Conservation (phyloP, 2,888 invertebrate genomes). For the Habrosyne pyritoides region DNA sequence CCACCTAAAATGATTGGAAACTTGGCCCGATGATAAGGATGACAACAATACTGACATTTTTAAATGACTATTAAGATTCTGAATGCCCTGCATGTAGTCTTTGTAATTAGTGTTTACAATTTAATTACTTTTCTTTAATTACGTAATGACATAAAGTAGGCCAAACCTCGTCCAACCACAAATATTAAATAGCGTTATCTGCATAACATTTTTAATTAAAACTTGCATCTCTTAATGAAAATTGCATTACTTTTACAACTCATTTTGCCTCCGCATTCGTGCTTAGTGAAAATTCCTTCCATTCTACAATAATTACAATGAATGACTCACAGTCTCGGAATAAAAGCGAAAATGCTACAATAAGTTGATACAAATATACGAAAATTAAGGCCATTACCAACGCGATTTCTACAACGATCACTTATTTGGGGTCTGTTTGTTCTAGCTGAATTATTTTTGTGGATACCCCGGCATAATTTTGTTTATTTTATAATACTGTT, state of each 20-base stretch:
- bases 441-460: no score
- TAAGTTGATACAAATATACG: constrained; percentile 1
- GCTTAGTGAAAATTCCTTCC: constrained; percentile 7
- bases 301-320: constrained; percentile 11
- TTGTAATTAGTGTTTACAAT: no score
- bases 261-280: background rate
- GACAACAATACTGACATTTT: no score
- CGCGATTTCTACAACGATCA: no score
- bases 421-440: no score
- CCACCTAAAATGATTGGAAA: no score
- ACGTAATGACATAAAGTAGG: background rate
- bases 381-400: constrained; percentile 1
- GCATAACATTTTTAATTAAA: constrained; percentile 5
- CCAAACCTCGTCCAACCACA: background rate
- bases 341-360: constrained; percentile 9
- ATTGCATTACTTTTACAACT: constrained; percentile 1
- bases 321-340: background rate
- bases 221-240: background rate
- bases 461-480: no score
- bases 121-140: no score
- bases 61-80: no score
- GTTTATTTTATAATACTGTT: no score
- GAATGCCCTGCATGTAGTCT: no score
- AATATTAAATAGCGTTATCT: background rate
- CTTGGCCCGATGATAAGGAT: no score